Evolutionary conservation across 2,888 invertebrate genomes (phyloP).

Genomic region (Caenorhabditis sp.): DNA sequence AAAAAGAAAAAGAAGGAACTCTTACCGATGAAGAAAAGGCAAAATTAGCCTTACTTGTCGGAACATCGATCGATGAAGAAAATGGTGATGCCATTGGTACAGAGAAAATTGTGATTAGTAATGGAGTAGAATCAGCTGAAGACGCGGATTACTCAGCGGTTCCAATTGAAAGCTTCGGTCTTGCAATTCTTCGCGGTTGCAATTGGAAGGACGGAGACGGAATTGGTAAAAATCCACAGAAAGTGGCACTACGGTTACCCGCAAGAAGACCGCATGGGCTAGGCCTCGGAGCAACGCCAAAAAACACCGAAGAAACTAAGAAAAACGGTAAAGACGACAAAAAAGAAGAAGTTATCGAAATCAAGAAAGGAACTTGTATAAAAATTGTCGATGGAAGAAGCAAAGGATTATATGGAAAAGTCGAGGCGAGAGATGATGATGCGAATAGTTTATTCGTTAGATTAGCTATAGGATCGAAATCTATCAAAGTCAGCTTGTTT

Average conservation of each 20-base stretch:
- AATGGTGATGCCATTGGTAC: neutral
- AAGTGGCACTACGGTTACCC: constrained; percentile 76
- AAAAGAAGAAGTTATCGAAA: constrained; percentile 34
- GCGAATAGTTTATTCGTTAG: constrained; percentile 79
- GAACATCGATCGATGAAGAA: constrained; percentile 14
- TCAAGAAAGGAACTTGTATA: constrained; percentile 35
- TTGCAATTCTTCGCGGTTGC: constrained; percentile 94
- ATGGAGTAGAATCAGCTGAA: constrained; percentile 16
- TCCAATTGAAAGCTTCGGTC: constrained; percentile 83
- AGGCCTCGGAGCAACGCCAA: constrained; percentile 85
- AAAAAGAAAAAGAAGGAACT: constrained; percentile 55
- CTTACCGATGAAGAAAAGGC: constrained; percentile 54
- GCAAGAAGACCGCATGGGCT: constrained; percentile 87
- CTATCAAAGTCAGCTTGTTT: constrained; percentile 53
- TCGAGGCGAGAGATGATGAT: constrained; percentile 85
- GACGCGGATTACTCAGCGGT: constrained; percentile 72
- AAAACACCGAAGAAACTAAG: constrained; percentile 70
- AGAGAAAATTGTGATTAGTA: neutral
- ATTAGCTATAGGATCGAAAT: constrained; percentile 50
- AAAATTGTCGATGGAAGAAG: constrained; percentile 44
- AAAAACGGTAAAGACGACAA: constrained; percentile 17
- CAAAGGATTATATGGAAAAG: constrained; percentile 48
- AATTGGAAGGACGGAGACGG: constrained; percentile 75
- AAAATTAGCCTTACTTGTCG: constrained; percentile 45
- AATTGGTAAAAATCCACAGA: constrained; percentile 61